phyloP scores from a whole-genome alignment of 2,113 vertebrate species.

The Gavia stellata region DNA sequence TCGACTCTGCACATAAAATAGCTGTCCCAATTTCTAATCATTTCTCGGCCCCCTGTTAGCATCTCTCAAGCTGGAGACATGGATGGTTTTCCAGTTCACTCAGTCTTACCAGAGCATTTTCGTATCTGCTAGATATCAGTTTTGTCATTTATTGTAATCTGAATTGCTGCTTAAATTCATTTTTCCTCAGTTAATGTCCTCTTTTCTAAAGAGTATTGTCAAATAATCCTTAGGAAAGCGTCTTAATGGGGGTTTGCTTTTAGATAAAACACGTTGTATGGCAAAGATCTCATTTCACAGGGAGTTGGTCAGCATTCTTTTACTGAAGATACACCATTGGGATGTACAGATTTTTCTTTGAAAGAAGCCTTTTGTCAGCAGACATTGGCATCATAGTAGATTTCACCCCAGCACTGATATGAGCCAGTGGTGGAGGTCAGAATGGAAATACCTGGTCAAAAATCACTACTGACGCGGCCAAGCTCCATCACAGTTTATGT shows the following conservation, averaged over 20 bases:
- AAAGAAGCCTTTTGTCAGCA: background rate
- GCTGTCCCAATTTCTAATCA: background rate
- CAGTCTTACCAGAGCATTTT: background rate
- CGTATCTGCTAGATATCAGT: background rate
- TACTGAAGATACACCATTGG: background rate
- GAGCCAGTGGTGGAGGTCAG: background rate
- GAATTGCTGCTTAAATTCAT: background rate
- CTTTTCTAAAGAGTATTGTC: background rate
- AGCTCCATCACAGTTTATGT: background rate
- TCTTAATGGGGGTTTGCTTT: background rate
- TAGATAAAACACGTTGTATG: background rate
- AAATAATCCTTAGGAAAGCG: background rate
- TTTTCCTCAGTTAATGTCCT: background rate
- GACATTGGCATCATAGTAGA: background rate
- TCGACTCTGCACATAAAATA: background rate
- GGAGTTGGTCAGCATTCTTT: background rate
- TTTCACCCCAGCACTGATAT: background rate
- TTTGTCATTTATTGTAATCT: background rate
- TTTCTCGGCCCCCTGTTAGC: background rate
- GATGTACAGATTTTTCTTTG: background rate
- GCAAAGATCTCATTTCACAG: background rate
- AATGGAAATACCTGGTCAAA: background rate
- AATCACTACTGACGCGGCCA: background rate
- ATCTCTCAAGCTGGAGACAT: background rate
- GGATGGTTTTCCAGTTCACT: background rate